phyloP scores from a whole-genome alignment of 1,140 invertebrate genomes.

The Eriosoma lanigerum region DNA sequence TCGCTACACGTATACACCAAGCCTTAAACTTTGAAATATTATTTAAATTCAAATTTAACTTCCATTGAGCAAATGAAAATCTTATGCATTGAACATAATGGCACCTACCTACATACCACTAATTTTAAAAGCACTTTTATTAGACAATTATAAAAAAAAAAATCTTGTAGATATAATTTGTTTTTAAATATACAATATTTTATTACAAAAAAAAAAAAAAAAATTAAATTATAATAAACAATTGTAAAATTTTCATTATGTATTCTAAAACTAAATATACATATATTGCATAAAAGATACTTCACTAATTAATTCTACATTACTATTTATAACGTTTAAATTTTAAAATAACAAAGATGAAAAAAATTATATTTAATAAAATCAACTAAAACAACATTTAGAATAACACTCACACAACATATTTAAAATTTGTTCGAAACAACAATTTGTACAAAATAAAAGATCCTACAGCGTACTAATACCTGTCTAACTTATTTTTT shows the following conservation, averaged over 20 bases:
- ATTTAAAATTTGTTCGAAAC: not conserved
- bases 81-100: no score
- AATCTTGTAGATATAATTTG: not conserved
- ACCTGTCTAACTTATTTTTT: not conserved
- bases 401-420: not conserved
- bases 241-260: not conserved
- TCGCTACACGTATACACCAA: no score
- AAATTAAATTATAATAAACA: no score
- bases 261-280: no score
- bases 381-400: conserved; percentile 7
- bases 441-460: conserved; percentile 1
- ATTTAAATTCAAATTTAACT: no score
- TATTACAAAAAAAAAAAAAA: conserved; percentile 5
- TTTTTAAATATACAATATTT: not conserved
- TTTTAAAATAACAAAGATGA: not conserved
- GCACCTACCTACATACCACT: no score
- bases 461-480: not conserved
- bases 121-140: no score
- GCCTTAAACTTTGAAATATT: no score
- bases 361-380: not conserved
- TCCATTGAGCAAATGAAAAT: no score
- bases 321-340: not conserved
- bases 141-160: no score
- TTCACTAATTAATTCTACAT: no score
- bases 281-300: no score